These are phyloP conservation scores for Rhopalosiphum maidis DNA, from an alignment of 1,140 invertebrate genomes.

Conservation along the genomic window DNA sequence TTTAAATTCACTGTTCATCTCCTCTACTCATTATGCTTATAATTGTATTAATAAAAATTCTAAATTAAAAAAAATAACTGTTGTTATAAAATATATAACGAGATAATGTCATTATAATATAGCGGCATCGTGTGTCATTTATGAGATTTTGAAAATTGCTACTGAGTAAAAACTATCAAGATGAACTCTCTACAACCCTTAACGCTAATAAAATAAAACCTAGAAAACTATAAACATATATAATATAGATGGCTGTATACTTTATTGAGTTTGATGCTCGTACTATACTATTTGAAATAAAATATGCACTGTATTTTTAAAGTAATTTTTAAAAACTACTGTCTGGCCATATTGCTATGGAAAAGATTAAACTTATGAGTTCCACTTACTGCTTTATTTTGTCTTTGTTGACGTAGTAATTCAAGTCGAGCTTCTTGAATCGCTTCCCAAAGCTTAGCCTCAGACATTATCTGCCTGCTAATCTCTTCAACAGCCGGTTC, in stretches of 20 bases:
- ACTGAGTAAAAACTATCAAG: too few species aligned
- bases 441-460: slow-evolving; percentile 78
- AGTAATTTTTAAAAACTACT: neutral
- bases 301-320: neutral
- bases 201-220: too few species aligned
- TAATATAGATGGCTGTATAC: neutral
- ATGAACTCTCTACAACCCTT: too few species aligned
- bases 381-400: slow-evolving; percentile 40
- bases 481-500: slow-evolving; percentile 76
- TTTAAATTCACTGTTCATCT: too few species aligned
- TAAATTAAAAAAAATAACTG: too few species aligned
- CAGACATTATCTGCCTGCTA: slow-evolving; percentile 76
- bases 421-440: slow-evolving; percentile 76
- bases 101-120: too few species aligned
- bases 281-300: neutral
- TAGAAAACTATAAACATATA: neutral
- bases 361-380: neutral
- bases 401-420: slow-evolving; percentile 62
- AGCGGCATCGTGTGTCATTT: too few species aligned
- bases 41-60: too few species aligned
- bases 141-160: too few species aligned
- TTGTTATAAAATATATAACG: too few species aligned
- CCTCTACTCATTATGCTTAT: too few species aligned
- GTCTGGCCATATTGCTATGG: neutral
- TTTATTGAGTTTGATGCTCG: neutral